Base-by-base conservation (phyloP, 2,888 invertebrate genomes). In the Alloplasta piceator region DNA sequence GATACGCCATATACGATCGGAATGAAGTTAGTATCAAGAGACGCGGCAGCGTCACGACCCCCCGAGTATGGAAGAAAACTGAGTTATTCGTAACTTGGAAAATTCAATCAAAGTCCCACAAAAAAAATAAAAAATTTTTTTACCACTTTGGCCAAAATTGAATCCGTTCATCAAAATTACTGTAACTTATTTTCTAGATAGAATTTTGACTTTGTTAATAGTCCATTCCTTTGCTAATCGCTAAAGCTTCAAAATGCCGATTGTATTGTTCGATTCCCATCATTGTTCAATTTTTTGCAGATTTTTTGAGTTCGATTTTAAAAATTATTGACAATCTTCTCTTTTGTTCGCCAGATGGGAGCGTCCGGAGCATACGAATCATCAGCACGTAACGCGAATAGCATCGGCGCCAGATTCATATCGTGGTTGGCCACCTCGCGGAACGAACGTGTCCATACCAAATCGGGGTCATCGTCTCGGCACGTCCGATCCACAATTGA, bases 401-500 rank as follows among this genome's bases (percentile, higher is more conserved):
- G 96, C 96, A 0, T 96, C 96, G 0, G 96, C 96, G 0, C 96
- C 96, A 0, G 95, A 95, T 86, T 94, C 95, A 5, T 93, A 94
- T 84, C 92, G 94, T 46, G 93, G 93, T 1, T 94, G 94, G 93
- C 93, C 93, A 39, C 92, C 92, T 5, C 91, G 91, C 5, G 83
- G 84, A 48, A 85, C 87, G 5, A 87, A 85, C 81, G 87, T 92
- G 5, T 88, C 90, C 60, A 87, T 91, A 41, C 90, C 91, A 82
- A 85, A 87, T 80, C 84, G 85, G 80, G 85, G 68, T 85, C 91
- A 88, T 85, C 90, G 87, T 73, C 79, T 90, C 12, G 90, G 90
- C 7, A 94, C 94, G 74, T 95, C 95, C 0, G 96, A 95, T 87
- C 94, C 95, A 4, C 95, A 95, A 86, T 91, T 96, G 78, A 95